These are phyloP conservation scores for Acrobasis suavella DNA, from an alignment of 2,888 invertebrate genomes.

Conservation along the genomic window DNA sequence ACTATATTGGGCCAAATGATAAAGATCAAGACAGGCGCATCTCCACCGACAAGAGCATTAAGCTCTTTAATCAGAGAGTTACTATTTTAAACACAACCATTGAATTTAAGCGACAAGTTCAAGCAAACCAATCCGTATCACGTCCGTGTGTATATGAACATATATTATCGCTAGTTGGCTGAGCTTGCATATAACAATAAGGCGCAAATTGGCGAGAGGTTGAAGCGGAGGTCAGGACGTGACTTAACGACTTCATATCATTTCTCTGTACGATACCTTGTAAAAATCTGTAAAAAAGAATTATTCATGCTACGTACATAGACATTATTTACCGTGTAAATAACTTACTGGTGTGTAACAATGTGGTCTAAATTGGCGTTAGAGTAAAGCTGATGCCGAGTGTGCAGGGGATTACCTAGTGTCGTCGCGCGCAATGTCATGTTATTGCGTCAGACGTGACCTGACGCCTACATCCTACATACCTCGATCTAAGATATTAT, in stretches of 20 bases:
- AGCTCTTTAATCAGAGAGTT: too few species aligned
- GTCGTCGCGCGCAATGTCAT: conserved; percentile 40
- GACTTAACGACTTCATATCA: too few species aligned
- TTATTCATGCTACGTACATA: too few species aligned
- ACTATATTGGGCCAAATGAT: too few species aligned
- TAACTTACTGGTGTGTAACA: conserved; percentile 37
- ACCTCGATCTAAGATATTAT: too few species aligned
- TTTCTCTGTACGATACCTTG: too few species aligned
- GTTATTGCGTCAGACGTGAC: conserved; percentile 54
- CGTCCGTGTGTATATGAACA: background rate
- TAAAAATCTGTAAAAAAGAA: too few species aligned
- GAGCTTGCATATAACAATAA: conserved; percentile 45
- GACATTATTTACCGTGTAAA: too few species aligned
- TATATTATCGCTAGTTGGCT: conserved; percentile 9
- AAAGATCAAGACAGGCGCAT: too few species aligned
- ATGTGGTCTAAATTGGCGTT: conserved; percentile 62
- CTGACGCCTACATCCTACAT: conserved; percentile 29
- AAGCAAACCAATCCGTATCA: conserved; percentile 8
- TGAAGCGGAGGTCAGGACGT: conserved; percentile 36
- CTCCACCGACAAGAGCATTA: too few species aligned
- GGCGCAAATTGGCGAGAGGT: conserved; percentile 61
- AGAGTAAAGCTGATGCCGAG: conserved; percentile 43
- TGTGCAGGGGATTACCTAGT: conserved; percentile 36
- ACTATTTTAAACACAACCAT: too few species aligned
- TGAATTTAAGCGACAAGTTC: too few species aligned